Conservation (phyloP, 2,113 vertebrate genomes). For the Cercopithecus mona region DNA sequence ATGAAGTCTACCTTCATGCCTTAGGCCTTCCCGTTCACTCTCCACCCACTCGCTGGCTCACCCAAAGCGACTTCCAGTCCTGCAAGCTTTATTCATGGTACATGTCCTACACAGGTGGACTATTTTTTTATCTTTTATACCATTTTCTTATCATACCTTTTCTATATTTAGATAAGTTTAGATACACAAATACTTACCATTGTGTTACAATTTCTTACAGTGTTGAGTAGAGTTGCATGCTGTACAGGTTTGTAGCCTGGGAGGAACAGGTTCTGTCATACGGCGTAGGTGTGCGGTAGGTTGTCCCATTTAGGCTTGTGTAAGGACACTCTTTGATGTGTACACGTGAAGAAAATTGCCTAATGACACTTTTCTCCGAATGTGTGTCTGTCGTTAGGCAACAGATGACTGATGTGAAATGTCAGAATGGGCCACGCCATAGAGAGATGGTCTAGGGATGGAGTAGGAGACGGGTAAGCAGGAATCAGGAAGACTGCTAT, state of each 20-base stretch:
- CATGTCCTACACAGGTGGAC: background rate
- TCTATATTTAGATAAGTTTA: background rate
- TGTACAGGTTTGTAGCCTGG: background rate
- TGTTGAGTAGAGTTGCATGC: background rate
- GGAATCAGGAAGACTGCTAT: background rate
- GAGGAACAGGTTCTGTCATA: background rate
- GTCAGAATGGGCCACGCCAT: background rate
- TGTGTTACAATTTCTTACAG: background rate
- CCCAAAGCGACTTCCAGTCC: background rate
- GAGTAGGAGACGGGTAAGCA: too few relatives aligned
- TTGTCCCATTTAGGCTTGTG: background rate
- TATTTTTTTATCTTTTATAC: background rate
- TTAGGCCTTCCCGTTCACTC: background rate
- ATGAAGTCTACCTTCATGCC: background rate
- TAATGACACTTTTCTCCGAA: background rate
- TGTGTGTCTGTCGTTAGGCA: background rate
- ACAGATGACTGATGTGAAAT: background rate
- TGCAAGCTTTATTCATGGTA: background rate
- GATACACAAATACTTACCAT: background rate
- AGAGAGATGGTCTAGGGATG: background rate
- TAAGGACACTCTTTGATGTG: background rate
- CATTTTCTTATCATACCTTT: background rate
- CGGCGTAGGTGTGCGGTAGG: background rate
- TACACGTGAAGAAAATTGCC: background rate
- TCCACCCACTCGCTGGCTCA: background rate